Evolutionary conservation across 2,888 invertebrate species (phyloP).

Genomic region (Lasioglossum villosulum): DNA sequence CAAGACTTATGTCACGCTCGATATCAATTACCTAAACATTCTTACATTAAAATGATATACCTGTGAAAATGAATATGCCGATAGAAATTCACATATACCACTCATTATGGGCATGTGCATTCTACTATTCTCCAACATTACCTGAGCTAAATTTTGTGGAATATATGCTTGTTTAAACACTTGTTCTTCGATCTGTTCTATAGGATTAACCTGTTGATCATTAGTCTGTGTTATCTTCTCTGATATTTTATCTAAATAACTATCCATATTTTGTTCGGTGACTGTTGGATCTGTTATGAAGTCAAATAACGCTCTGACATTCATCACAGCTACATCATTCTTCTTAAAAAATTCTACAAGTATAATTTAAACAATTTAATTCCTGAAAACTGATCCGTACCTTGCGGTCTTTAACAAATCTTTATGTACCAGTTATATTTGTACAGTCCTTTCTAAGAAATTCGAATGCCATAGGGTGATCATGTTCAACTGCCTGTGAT

Average conservation of each 20-base stretch:
- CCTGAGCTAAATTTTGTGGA: constrained; percentile 96
- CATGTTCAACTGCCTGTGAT: constrained; percentile 99
- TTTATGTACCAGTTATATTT: constrained; percentile 89
- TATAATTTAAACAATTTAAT: background rate
- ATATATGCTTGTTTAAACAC: constrained; percentile 97
- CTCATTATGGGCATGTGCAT: background rate
- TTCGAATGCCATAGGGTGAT: constrained; percentile 97
- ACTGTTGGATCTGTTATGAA: constrained; percentile 97
- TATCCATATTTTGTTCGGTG: constrained; percentile 92
- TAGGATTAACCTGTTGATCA: constrained; percentile 88
- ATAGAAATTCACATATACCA: constrained; percentile 11
- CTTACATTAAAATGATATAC: constrained; percentile 33
- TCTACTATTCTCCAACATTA: constrained; percentile 79
- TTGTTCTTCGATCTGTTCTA: constrained; percentile 93
- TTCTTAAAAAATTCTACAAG: constrained; percentile 93
- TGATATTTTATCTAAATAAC: constrained; percentile 90
- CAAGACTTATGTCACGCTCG: constrained; percentile 93
- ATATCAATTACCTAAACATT: constrained; percentile 90
- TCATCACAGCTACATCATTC: constrained; percentile 95
- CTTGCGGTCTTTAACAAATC: background rate
- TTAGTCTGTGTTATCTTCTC: constrained; percentile 88
- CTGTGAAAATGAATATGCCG: constrained; percentile 30
- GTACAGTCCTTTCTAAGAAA: constrained; percentile 98
- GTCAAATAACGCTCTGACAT: constrained; percentile 96
- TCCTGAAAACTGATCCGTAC: background rate